Base-by-base conservation (phyloP, 35 echinoderm and acorn worm genomes). In the Ophioderma brevispina region DNA sequence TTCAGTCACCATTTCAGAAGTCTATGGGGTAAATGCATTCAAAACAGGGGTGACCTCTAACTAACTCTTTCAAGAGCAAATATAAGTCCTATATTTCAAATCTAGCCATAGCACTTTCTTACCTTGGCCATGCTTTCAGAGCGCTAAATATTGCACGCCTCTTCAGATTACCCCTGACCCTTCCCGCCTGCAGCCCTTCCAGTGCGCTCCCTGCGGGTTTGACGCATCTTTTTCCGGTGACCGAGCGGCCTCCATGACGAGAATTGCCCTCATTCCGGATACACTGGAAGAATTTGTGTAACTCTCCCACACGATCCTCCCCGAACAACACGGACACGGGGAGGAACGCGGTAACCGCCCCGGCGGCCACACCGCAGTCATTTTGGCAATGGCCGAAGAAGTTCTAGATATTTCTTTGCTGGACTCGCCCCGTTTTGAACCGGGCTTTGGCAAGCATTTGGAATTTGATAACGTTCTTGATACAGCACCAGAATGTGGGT, bases 151-250 rank as follows among this genome's bases (percentile, higher is more conserved):
- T 77, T 96, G 94, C 31, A 96, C 87, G 30, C 90, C 91, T 52
- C 92, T 87, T 36, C 91, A 96, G 82, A 81, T 96, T 90, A 75
- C 86, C 94, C 86, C 94, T 87, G 86, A 91, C 85, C 89, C 92
- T 42, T 81, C 79, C 39, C 90, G 76, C 38, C 84, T 76, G 31
- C 52, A 52, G 70, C 85, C 36, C 94, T 79, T 40, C 86, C 79
- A 33, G 78, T 89, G 80, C 59, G 87, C 55, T 64, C 52, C 77
- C 77, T 90, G 87, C 32, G 86, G 39, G 39, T 76, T 86, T 52
- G 39, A 52, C 87, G 35, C 80, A 28, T 81, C 81, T 43, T 41
- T 82, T 35, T 94, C 87, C 78, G 35, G 84, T 55, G 38, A 80
- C 75, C 77, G 31, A 85, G 35, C 50, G 75, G 21, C 88, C 82